Evolutionary conservation across 2,113 vertebrate genomes (phyloP).

Genomic region (Aleadryas rufinucha): DNA sequence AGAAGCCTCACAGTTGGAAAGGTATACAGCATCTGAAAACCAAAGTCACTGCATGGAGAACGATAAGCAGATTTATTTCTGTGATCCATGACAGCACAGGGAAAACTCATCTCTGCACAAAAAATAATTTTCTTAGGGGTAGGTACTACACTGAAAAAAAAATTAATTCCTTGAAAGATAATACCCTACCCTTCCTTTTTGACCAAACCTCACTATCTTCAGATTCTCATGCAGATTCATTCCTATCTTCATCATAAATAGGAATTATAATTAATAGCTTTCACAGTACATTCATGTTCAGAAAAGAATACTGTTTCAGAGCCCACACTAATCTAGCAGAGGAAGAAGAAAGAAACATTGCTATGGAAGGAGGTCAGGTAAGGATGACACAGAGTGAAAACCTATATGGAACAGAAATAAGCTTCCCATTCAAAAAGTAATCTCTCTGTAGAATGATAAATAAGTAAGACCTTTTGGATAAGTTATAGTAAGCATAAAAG

Average conservation of each 20-base stretch:
- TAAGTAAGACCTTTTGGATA: not conserved
- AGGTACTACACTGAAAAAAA: not conserved
- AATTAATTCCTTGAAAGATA: not conserved
- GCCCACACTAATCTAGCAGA: not conserved
- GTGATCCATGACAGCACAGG: not conserved
- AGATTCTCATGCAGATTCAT: not conserved
- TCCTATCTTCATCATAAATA: not conserved
- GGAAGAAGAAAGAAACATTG: not conserved
- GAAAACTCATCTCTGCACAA: not conserved
- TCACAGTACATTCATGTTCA: not conserved
- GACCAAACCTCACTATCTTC: not conserved
- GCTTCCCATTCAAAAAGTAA: not conserved
- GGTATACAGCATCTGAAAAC: not conserved
- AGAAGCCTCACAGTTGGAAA: not conserved
- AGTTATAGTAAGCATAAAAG: not conserved
- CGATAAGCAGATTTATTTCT: not conserved
- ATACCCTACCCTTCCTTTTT: not conserved
- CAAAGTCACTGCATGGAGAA: not conserved
- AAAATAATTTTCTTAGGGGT: not conserved
- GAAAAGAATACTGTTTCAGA: not conserved
- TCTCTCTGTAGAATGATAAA: not conserved
- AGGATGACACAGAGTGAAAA: not conserved
- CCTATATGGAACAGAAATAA: not conserved
- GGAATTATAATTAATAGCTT: not conserved
- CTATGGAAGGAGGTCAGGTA: not conserved